Evolutionary conservation across 1,140 invertebrate species (phyloP).

Genomic region (Leptopilina boulardi): DNA sequence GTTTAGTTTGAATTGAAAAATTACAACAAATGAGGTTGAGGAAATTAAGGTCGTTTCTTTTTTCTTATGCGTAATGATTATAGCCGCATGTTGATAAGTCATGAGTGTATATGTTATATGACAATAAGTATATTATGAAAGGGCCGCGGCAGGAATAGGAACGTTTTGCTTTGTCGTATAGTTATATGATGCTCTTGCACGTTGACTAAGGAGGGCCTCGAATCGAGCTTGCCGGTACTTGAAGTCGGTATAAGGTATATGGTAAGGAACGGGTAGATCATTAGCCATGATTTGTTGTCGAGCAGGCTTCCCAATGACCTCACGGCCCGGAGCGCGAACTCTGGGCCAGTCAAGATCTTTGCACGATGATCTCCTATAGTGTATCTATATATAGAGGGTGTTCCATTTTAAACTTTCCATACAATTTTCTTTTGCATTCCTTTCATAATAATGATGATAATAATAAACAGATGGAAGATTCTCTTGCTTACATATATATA

Average conservation of each 20-base stretch:
- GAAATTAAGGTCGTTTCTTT: neutral
- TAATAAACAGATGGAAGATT: neutral
- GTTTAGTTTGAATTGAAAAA: no score
- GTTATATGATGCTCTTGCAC: conserved; percentile 4
- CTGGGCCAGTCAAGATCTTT: conserved; percentile 57
- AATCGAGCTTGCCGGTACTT: conserved; percentile 45
- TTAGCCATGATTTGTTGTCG: conserved; percentile 77
- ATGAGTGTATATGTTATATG: conserved; percentile 23
- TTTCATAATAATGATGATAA: neutral
- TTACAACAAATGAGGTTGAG: conserved; percentile 4
- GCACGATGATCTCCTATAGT: conserved; percentile 59
- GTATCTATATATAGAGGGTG: conserved; percentile 41
- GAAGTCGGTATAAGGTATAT: conserved; percentile 47
- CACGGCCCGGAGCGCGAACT: conserved; percentile 68
- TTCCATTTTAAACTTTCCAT: conserved; percentile 41
- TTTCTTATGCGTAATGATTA: no score
- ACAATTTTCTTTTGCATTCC: conserved; percentile 60
- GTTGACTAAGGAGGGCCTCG: conserved; percentile 57
- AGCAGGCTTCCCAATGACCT: conserved; percentile 75
- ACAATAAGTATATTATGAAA: conserved; percentile 18
- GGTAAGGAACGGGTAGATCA: conserved; percentile 73
- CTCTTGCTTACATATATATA: neutral
- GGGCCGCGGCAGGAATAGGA: neutral
- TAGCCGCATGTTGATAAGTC: neutral
- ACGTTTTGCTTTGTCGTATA: conserved; percentile 4